Percentiles rank a stretch among this genome's conserved stretches.
Conservation (phyloP, 2,797 vertebrate species). For the Epinephelus malabaricus region DNA sequence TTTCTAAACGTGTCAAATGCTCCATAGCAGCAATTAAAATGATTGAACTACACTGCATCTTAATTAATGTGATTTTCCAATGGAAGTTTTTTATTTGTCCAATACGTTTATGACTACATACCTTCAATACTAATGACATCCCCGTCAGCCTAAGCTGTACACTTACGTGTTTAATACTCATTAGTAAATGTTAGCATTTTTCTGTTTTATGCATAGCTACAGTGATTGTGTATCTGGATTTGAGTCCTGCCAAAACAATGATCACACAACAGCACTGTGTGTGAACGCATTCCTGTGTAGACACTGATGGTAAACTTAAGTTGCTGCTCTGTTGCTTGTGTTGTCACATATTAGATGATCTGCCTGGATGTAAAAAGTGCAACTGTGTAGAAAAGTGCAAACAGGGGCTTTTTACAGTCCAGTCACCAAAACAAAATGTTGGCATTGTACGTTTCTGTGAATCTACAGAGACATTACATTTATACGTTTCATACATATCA, state of each 20-base stretch:
- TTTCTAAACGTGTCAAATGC: constrained; percentile 11
- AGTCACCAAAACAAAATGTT: no score
- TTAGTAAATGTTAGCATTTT: neutral
- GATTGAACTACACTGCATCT: neutral
- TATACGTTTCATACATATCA: no score
- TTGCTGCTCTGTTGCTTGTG: neutral
- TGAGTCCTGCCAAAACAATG: neutral
- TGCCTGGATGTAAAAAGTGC: no score
- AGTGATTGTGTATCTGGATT: neutral
- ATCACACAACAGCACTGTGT: neutral
- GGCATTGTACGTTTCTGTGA: no score
- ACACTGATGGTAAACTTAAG: neutral
- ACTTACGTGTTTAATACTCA: neutral
- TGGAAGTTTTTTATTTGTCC: neutral
- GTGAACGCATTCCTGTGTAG: neutral
- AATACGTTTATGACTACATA: neutral
- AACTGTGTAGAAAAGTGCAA: no score
- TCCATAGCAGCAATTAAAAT: neutral
- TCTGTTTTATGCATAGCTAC: neutral
- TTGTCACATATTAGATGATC: no score
- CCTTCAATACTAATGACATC: neutral
- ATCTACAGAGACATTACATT: no score
- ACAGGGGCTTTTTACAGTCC: no score
- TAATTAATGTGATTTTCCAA: no score
- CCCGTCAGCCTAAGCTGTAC: no score